phyloP scores from a whole-genome alignment of 2,797 vertebrate species.

The Mareca strepera region DNA sequence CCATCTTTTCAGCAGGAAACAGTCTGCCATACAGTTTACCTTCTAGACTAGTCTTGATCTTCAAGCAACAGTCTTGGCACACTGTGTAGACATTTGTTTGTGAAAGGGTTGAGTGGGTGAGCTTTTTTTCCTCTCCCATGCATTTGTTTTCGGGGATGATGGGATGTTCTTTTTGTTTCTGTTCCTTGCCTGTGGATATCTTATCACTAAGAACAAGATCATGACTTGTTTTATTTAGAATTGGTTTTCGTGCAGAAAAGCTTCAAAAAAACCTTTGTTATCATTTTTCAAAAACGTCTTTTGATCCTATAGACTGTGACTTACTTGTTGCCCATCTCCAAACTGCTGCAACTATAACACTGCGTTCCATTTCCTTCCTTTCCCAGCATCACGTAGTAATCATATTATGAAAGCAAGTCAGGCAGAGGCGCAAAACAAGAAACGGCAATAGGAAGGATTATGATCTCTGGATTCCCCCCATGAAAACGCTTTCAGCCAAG shows the following conservation, averaged over 20 bases:
- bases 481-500: not conserved
- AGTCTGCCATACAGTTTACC: not conserved
- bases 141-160: not conserved
- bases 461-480: not conserved
- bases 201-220: not conserved
- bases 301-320: not conserved
- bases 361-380: not conserved
- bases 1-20: not conserved
- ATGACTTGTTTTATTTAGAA: not conserved
- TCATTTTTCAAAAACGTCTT: not conserved
- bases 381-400: not conserved
- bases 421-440: not conserved
- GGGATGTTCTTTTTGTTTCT: not conserved
- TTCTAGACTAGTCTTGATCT: not conserved
- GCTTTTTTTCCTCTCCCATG: not conserved
- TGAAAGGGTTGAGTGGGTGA: not conserved
- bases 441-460: not conserved
- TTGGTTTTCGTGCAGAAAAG: not conserved
- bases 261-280: not conserved
- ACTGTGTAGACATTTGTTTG: not conserved
- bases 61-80: not conserved
- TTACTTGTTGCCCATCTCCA: not conserved
- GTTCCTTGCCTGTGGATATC: not conserved
- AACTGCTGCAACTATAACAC: not conserved
- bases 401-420: not conserved